Conservation (phyloP, 2,888 invertebrate species). For the Drosophila falleni region DNA sequence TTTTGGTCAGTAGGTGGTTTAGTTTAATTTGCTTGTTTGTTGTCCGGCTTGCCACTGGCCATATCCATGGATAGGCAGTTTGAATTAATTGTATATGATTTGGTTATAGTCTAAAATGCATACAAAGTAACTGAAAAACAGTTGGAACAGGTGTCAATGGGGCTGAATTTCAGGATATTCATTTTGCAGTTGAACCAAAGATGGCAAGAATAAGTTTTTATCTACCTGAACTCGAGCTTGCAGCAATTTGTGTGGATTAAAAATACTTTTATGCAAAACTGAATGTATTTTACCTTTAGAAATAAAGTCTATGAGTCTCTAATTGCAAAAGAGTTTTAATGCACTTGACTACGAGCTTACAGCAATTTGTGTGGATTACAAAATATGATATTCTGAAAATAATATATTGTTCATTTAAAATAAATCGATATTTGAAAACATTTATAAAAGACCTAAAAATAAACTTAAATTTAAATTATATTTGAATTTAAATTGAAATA, state of each 20-base stretch:
- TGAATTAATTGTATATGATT: conserved; percentile 48
- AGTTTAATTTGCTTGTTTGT: conserved; percentile 17
- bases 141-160: conserved; percentile 43
- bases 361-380: background rate
- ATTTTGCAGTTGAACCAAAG: background rate
- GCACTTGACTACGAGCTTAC: background rate
- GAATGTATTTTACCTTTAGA: too few relatives aligned
- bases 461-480: too few relatives aligned
- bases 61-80: conserved; percentile 33
- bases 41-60: conserved; percentile 23
- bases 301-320: too few relatives aligned
- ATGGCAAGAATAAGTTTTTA: background rate
- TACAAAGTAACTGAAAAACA: conserved; percentile 21
- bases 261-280: background rate
- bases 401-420: too few relatives aligned
- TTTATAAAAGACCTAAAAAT: too few relatives aligned
- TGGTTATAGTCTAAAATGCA: conserved; percentile 38
- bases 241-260: too few relatives aligned
- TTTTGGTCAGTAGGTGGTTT: conserved; percentile 32
- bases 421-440: too few relatives aligned
- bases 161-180: background rate
- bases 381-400: background rate
- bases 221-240: too few relatives aligned
- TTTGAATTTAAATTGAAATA: too few relatives aligned
- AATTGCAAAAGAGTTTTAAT: background rate